Evolutionary conservation across 1,140 invertebrate species (phyloP), one percentile per base, ranked within the genome.

Genomic region (Lasaia peninsularis): DNA sequence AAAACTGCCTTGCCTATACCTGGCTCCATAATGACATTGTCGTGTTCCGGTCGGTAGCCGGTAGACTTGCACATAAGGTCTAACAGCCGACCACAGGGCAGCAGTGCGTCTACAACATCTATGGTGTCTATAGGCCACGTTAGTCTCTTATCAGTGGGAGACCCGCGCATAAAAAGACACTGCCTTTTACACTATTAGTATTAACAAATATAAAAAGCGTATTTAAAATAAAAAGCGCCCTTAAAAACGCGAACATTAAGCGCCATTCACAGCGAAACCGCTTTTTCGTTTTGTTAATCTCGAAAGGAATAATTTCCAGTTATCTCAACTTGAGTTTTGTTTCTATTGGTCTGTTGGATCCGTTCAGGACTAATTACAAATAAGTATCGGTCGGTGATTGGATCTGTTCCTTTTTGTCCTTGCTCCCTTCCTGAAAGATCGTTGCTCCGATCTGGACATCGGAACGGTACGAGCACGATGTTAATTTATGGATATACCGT

Each of bases 321-420:
- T 52, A 52, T 52, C 50, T 40, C 11, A 21, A 9, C 20, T 48
- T 20, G 11, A 11, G 16, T 48, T 56, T 56, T 28, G 53, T 56
- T 56, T 48, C 20, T 28, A 28, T 56, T 31, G 53, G 21, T 28
- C 28, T 40, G 24, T 16, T 55, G 21, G 60, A 37, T 58, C 59
- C 48, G 52, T 33, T 62, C 54, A 60, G 71, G 63, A 67, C 69
- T 74, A 71, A 74, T 74, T 74, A 74, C 71, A 66, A 67, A 74
- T 71, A 67, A 69, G 66, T 69, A 67, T 73, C 64, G 60, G 35
- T 49, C 50, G 18, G 49, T 63, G 71, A 74, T 74, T 62, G 60
- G 65, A 68, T 73, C 67, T 52, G 37, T 62, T 57, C 63, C 58
- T 66, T 60, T 52, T 52, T 52, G 50, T 52, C 55, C 31, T 50